A percentile compares a stretch with the other conserved stretches of the same genome.
These are phyloP conservation scores for Drosophila tristis DNA, from an alignment of 1,140 invertebrate genomes.

Conservation along the genomic window DNA sequence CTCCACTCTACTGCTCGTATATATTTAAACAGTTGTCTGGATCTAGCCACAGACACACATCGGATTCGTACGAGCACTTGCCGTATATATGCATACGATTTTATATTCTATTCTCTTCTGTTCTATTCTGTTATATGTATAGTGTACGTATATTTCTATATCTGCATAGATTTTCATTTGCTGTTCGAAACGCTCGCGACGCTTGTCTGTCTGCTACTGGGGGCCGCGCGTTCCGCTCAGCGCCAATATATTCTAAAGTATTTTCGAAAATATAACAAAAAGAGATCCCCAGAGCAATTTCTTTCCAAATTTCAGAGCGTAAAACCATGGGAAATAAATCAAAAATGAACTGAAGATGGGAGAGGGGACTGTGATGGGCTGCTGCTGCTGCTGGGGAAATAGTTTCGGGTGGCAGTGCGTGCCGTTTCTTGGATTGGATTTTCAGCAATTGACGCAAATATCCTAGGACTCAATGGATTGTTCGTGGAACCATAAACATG, in stretches of 20 bases:
- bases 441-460: conserved; percentile 48
- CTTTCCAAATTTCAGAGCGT: conserved; percentile 43
- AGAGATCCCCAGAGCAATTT: neutral
- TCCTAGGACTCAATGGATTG: conserved; percentile 36
- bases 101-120: conserved; percentile 36
- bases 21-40: conserved; percentile 29
- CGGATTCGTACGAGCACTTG: conserved; percentile 8
- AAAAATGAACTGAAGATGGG: conserved; percentile 34
- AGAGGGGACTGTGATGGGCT: neutral
- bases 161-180: conserved; percentile 29
- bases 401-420: conserved; percentile 23
- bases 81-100: conserved; percentile 30
- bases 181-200: conserved; percentile 67
- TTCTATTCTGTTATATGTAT: conserved; percentile 34
- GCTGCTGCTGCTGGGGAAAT: conserved; percentile 28
- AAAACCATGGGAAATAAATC: conserved; percentile 65
- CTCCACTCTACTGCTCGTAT: conserved; percentile 7
- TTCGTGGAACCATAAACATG: conserved; percentile 27
- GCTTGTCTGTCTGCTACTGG: conserved; percentile 71
- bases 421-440: conserved; percentile 18
- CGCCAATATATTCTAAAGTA: conserved; percentile 64
- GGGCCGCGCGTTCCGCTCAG: conserved; percentile 41
- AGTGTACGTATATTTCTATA: neutral
- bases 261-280: conserved; percentile 63
- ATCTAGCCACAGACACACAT: conserved; percentile 24